Evolutionary conservation across 1,140 invertebrate genomes (phyloP).

Genomic region (Zaprionus davidi): DNA sequence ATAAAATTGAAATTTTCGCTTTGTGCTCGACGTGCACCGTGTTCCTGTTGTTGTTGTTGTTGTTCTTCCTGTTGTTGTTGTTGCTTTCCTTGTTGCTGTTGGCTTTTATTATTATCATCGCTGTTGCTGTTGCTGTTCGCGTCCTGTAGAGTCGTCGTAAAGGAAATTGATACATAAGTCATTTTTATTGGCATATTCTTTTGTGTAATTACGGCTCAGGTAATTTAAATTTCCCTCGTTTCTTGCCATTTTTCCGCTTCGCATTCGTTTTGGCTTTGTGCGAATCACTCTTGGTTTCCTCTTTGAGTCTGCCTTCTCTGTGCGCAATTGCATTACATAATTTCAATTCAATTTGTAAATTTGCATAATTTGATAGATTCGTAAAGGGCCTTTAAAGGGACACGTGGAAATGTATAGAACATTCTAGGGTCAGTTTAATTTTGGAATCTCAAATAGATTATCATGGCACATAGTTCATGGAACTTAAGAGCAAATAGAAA

Average conservation of each 20-base stretch:
- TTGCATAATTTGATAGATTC: not conserved
- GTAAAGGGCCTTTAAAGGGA: not conserved
- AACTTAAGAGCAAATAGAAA: too few relatives aligned
- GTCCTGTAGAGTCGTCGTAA: constrained; percentile 62
- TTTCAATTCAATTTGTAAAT: constrained; percentile 1
- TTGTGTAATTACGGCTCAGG: constrained; percentile 80
- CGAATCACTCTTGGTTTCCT: not conserved
- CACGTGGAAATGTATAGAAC: too few relatives aligned
- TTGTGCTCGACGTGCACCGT: constrained; percentile 40
- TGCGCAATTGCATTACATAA: constrained; percentile 4
- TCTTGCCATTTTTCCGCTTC: constrained; percentile 15
- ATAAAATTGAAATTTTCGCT: constrained; percentile 82
- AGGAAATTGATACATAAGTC: constrained; percentile 83
- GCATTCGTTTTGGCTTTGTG: constrained; percentile 34
- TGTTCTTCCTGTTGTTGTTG: not conserved
- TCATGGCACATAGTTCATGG: too few relatives aligned
- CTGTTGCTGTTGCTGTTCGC: constrained; percentile 36
- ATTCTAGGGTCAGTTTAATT: too few relatives aligned
- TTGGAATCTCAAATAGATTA: too few relatives aligned
- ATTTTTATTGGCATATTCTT: constrained; percentile 83
- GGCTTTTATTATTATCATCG: constrained; percentile 75
- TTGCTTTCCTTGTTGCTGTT: constrained; percentile 27
- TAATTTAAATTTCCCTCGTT: constrained; percentile 74
- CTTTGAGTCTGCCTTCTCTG: not conserved
- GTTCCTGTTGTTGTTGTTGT: not conserved